A percentile compares a stretch with the other conserved stretches of the same genome.
Conservation (phyloP, 2,888 invertebrate species). For the Melinaea marsaeus region DNA sequence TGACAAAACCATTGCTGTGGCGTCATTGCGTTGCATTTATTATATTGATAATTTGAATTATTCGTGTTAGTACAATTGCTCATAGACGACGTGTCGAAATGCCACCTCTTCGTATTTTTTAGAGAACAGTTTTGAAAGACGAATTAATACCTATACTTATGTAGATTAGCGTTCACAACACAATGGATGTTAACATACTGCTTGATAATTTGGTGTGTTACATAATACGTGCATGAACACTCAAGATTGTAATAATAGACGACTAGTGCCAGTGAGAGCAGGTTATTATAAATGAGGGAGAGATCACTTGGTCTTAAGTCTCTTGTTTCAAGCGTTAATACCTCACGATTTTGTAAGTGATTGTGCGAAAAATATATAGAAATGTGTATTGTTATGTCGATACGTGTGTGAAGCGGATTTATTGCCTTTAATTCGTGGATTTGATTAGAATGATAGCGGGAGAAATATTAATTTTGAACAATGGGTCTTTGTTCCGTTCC, state of each 20-base stretch:
- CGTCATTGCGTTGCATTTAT: slow-evolving; percentile 39
- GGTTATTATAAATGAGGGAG: slow-evolving; percentile 69
- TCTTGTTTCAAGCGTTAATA: slow-evolving; percentile 52
- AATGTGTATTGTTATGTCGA: slow-evolving; percentile 49
- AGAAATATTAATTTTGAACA: slow-evolving; percentile 34
- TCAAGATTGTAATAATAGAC: slow-evolving; percentile 64
- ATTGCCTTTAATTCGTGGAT: slow-evolving; percentile 58
- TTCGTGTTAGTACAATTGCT: slow-evolving; percentile 33
- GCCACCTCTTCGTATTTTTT: slow-evolving; percentile 56
- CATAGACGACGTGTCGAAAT: slow-evolving; percentile 53
- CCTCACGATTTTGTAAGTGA: slow-evolving; percentile 67
- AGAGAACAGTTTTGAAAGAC: slow-evolving; percentile 72
- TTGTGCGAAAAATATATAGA: slow-evolving; percentile 50
- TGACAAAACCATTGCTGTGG: neutral
- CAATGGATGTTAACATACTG: slow-evolving; percentile 71
- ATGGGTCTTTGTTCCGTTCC: slow-evolving; percentile 28
- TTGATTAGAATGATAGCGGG: slow-evolving; percentile 44
- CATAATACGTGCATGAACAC: slow-evolving; percentile 64
- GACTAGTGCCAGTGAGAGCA: slow-evolving; percentile 53
- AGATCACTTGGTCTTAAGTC: slow-evolving; percentile 50
- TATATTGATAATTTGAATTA: slow-evolving; percentile 64
- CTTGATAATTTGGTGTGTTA: slow-evolving; percentile 68
- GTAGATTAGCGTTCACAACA: slow-evolving; percentile 68
- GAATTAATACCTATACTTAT: slow-evolving; percentile 77
- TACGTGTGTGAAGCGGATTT: slow-evolving; percentile 51